These are phyloP conservation scores for Colinus virginianus DNA, from an alignment of 2,113 vertebrate species.

Conservation along the genomic window DNA sequence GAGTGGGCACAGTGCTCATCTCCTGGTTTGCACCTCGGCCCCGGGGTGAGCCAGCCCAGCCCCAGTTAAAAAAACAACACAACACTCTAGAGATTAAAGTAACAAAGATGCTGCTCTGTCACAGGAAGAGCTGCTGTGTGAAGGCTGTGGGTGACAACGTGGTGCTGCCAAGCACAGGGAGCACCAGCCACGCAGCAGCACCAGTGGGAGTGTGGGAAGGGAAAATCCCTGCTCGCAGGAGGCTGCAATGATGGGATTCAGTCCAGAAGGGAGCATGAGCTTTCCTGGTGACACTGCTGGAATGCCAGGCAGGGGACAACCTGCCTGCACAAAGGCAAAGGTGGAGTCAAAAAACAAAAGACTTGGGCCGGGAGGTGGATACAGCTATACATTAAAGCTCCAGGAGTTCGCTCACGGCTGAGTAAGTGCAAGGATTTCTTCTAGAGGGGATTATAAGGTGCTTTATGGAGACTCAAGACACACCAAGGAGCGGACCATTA, in stretches of 20 bases:
- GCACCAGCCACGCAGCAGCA: not conserved
- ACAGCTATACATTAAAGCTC: accelerated
- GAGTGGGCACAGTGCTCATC: not conserved
- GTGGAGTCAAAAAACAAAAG: not conserved
- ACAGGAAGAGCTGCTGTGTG: conserved; percentile 24
- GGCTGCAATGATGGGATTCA: not conserved
- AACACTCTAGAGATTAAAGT: not conserved
- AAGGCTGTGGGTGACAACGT: conserved; percentile 17
- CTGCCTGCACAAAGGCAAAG: not conserved
- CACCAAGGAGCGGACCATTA: not conserved
- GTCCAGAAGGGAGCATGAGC: not conserved
- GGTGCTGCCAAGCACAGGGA: not conserved
- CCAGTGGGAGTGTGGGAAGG: not conserved
- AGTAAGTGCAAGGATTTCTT: not conserved
- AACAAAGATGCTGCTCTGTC: conserved; percentile 45
- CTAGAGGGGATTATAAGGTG: not conserved
- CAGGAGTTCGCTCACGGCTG: not conserved
- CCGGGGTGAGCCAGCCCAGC: not conserved
- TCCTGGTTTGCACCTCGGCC: not conserved
- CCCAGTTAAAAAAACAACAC: not conserved
- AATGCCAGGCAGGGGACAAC: not conserved
- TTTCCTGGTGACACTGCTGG: not conserved
- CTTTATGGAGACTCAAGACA: not conserved
- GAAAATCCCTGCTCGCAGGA: not conserved
- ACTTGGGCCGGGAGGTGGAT: not conserved